Percentiles rank a stretch among this genome's conserved stretches.
These are phyloP conservation scores for Alloplasta piceator DNA, from an alignment of 2,888 invertebrate species.

Conservation along the genomic window DNA sequence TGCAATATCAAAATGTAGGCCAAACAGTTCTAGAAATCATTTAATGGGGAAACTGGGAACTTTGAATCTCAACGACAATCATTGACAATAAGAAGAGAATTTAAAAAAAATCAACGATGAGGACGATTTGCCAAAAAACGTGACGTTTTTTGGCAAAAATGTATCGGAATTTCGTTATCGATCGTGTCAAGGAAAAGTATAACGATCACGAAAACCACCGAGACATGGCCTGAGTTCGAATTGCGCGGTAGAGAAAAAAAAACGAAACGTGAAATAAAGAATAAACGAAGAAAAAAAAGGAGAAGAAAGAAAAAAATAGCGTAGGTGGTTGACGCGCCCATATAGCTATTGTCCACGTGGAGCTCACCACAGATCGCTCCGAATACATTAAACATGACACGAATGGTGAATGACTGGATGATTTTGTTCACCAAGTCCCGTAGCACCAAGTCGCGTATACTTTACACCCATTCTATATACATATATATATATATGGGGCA, in stretches of 20 bases:
- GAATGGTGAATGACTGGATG: slow-evolving; percentile 74
- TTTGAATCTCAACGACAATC: no score
- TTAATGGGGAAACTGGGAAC: no score
- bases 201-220: neutral
- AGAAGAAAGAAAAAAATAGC: slow-evolving; percentile 52
- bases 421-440: slow-evolving; percentile 72
- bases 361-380: slow-evolving; percentile 69
- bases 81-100: no score
- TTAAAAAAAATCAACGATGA: no score
- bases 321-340: slow-evolving; percentile 77
- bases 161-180: neutral
- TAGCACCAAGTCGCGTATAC: no score
- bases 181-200: neutral
- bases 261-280: slow-evolving; percentile 5
- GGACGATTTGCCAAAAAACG: no score
- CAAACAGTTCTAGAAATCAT: no score
- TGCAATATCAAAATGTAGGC: no score
- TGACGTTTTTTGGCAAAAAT: neutral
- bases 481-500: no score
- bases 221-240: slow-evolving; percentile 62
- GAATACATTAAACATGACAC: slow-evolving; percentile 77
- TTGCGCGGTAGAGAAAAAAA: slow-evolving; percentile 43
- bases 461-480: no score
- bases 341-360: slow-evolving; percentile 72
- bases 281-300: slow-evolving; percentile 51